These are phyloP conservation scores for Passer domesticus DNA, from an alignment of 2,113 vertebrate species.

Conservation along the genomic window DNA sequence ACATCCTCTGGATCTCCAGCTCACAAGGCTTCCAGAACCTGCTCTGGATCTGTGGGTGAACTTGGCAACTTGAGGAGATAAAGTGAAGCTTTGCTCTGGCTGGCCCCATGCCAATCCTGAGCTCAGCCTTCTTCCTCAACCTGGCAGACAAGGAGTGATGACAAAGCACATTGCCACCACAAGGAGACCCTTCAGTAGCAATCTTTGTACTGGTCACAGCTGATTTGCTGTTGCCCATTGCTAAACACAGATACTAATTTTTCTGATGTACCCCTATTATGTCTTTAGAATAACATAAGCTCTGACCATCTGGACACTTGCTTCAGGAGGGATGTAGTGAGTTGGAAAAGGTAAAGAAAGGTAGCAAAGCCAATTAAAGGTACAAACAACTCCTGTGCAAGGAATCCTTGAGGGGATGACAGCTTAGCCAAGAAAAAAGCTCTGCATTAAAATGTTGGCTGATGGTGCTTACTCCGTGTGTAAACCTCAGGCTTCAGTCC, in stretches of 20 bases:
- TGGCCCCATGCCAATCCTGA: not conserved
- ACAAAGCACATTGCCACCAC: not conserved
- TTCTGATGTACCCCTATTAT: not conserved
- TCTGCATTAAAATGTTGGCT: not conserved
- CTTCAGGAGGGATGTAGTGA: not conserved
- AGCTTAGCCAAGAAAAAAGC: not conserved
- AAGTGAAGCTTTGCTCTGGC: not conserved
- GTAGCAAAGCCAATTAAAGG: not conserved
- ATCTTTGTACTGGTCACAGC: not conserved
- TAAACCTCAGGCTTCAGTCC: not conserved
- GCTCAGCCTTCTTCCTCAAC: not conserved
- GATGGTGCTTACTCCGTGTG: not conserved
- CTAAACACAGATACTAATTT: slow-evolving; percentile 15
- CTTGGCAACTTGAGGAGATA: not conserved
- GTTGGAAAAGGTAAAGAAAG: not conserved
- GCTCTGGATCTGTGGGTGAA: not conserved
- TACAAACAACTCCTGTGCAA: not conserved
- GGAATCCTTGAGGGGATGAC: not conserved
- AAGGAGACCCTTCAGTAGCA: not conserved
- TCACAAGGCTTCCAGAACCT: not conserved
- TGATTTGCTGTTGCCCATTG: not conserved
- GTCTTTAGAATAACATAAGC: slow-evolving; percentile 40
- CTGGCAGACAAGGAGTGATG: not conserved
- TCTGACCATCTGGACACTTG: slow-evolving; percentile 44
- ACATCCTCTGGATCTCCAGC: not conserved